phyloP scores from a whole-genome alignment of 30 jellyfish, hydroid and myxozoan species.

The Haliclystus octoradiatus region DNA sequence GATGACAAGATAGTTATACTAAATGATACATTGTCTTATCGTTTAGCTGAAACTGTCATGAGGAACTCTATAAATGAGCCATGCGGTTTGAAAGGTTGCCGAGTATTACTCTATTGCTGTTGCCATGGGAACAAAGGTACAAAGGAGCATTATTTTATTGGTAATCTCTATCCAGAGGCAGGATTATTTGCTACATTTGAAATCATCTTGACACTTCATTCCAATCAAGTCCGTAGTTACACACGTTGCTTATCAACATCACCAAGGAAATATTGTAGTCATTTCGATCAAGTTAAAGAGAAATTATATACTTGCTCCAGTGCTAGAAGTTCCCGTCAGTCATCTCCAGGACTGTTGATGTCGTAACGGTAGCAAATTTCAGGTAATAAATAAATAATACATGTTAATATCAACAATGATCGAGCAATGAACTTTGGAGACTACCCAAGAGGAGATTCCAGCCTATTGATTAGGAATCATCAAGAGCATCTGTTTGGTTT shows the following conservation, averaged over 20 bases:
- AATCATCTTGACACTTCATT: slow-evolving; percentile 16
- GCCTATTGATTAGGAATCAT: no score
- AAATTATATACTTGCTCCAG: slow-evolving; percentile 37
- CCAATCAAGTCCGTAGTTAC: neutral
- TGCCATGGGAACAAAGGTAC: slow-evolving; percentile 10
- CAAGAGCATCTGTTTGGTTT: no score
- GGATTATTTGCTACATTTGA: slow-evolving; percentile 52
- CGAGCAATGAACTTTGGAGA: no score
- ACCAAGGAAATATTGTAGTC: slow-evolving; percentile 4
- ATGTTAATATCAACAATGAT: no score
- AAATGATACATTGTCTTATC: slow-evolving; percentile 22
- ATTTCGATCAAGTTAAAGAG: slow-evolving; percentile 18
- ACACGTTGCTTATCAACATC: neutral
- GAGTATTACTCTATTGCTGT: slow-evolving; percentile 12
- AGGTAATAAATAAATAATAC: no score
- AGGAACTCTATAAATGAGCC: slow-evolving; percentile 47
- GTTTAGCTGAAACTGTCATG: slow-evolving; percentile 32
- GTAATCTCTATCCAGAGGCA: slow-evolving; percentile 40
- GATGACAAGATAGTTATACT: neutral
- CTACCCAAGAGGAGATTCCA: no score
- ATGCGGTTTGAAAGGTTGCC: slow-evolving; percentile 59
- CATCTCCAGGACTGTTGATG: neutral
- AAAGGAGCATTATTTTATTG: slow-evolving; percentile 2
- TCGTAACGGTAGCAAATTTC: no score
- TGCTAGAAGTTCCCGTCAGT: slow-evolving; percentile 26